These are phyloP conservation scores for Phaetusa simplex DNA, from an alignment of 2,113 vertebrate species.

Conservation along the genomic window DNA sequence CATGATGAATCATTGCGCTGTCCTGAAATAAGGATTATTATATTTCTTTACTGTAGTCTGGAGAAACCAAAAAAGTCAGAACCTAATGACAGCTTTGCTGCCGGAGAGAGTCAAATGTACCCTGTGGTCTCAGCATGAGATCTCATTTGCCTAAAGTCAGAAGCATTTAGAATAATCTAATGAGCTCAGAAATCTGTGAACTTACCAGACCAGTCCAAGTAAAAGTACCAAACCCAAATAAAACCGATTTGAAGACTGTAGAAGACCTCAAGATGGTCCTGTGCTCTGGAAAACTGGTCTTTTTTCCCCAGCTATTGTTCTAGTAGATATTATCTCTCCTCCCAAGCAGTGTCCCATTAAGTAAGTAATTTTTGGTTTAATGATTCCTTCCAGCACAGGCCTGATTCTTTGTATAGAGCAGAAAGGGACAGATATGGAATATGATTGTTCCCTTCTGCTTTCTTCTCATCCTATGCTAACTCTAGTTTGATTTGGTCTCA, in stretches of 20 bases:
- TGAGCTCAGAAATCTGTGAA: not conserved
- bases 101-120: not conserved
- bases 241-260: not conserved
- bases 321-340: not conserved
- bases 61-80: not conserved
- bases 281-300: not conserved
- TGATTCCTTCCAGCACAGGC: not conserved
- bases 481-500: not conserved
- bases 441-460: not conserved
- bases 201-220: not conserved
- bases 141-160: not conserved
- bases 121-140: not conserved
- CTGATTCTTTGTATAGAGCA: not conserved
- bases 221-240: not conserved
- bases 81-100: not conserved
- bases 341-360: not conserved
- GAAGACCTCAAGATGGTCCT: not conserved
- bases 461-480: not conserved
- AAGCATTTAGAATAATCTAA: conserved; percentile 13
- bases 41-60: not conserved
- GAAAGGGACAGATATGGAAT: not conserved
- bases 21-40: not conserved
- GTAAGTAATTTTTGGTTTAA: not conserved
- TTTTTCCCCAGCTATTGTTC: not conserved
- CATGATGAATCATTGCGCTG: not conserved